Conservation (phyloP, 2,797 vertebrate genomes). For the Adelosebastes latens region DNA sequence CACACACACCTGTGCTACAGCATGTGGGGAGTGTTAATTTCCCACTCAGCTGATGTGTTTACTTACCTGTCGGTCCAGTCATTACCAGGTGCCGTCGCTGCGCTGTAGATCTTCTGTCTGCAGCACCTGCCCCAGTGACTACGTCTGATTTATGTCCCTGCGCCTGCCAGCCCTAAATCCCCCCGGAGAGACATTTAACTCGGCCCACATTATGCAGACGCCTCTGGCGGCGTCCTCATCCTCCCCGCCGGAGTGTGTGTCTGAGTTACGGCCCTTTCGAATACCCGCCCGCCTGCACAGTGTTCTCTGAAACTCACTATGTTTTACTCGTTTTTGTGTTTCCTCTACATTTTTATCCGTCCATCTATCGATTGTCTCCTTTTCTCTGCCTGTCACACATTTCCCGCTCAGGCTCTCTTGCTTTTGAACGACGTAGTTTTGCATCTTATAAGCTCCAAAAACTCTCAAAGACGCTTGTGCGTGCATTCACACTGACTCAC, state of each 20-base stretch:
- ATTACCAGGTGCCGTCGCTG: slow-evolving; percentile 13
- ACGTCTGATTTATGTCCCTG: slow-evolving; percentile 47
- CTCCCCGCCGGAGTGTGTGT: slow-evolving; percentile 7
- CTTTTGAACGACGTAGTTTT: neutral
- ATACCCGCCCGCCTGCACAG: neutral
- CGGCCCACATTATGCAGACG: slow-evolving; percentile 52
- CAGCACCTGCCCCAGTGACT: slow-evolving; percentile 10
- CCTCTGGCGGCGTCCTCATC: slow-evolving; percentile 5
- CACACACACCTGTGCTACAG: neutral
- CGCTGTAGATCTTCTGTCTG: slow-evolving; percentile 44
- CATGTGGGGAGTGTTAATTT: slow-evolving; percentile 14
- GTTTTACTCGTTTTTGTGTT: neutral
- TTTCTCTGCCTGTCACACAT: neutral
- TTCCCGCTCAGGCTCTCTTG: neutral
- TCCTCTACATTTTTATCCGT: neutral
- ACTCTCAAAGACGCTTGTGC: neutral
- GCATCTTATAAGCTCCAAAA: neutral
- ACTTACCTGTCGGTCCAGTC: slow-evolving; percentile 26
- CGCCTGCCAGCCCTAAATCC: slow-evolving; percentile 48
- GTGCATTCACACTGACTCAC: slow-evolving; percentile 33
- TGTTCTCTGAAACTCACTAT: neutral
- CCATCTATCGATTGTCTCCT: neutral
- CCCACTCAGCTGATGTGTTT: slow-evolving; percentile 21
- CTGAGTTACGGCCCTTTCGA: neutral
- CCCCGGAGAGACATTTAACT: slow-evolving; percentile 55